Conservation (phyloP, 2,888 invertebrate genomes). For the Atrina japonica region DNA sequence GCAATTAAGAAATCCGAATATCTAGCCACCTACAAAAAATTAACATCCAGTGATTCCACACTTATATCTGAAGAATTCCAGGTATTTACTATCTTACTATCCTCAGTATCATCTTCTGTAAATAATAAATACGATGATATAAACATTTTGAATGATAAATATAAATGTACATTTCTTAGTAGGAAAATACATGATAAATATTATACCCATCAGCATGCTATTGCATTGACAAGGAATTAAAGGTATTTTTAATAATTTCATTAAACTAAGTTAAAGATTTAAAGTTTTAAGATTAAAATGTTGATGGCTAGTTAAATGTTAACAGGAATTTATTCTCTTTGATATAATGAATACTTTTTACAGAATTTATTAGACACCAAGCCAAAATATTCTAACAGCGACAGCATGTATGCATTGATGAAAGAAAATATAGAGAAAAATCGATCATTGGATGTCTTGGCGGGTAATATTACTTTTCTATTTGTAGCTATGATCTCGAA, state of each 20-base stretch:
- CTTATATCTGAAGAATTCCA: slow-evolving; percentile 58
- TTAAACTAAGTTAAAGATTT: too few relatives aligned
- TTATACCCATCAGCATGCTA: too few relatives aligned
- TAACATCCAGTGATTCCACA: slow-evolving; percentile 39
- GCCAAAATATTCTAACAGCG: slow-evolving; percentile 52
- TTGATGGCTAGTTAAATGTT: too few relatives aligned
- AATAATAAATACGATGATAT: background rate
- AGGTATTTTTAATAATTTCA: too few relatives aligned
- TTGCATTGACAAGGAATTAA: too few relatives aligned
- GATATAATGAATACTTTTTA: too few relatives aligned
- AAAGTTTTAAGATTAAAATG: too few relatives aligned
- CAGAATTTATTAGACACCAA: slow-evolving; percentile 56
- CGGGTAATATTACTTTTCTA: slow-evolving; percentile 55
- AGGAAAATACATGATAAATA: too few relatives aligned
- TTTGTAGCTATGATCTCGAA: too few relatives aligned
- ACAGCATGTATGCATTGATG: slow-evolving; percentile 52
- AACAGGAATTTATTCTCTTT: too few relatives aligned
- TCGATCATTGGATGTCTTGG: slow-evolving; percentile 51
- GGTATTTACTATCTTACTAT: slow-evolving; percentile 37
- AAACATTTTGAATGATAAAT: too few relatives aligned
- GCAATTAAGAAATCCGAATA: slow-evolving; percentile 47
- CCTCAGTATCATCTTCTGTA: background rate
- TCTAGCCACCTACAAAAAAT: slow-evolving; percentile 39
- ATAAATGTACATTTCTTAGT: too few relatives aligned
- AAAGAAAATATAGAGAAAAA: slow-evolving; percentile 61